Conservation (phyloP, 2,113 vertebrate species). For the Naja naja region DNA sequence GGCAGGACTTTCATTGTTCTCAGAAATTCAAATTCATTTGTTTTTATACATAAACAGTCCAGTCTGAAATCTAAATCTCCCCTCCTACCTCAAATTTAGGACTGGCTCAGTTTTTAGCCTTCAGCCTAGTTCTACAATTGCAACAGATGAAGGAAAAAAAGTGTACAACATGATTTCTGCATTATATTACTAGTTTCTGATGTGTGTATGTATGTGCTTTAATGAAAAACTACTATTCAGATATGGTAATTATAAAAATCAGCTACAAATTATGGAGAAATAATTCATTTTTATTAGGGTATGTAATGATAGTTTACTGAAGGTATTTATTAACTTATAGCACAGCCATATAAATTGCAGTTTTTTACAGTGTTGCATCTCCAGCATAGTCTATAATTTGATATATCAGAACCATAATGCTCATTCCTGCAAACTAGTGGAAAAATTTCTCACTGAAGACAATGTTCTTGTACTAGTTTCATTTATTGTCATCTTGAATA, state of each 20-base stretch:
- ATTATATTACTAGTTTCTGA: neutral
- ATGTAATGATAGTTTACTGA: neutral
- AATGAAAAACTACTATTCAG: neutral
- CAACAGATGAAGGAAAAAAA: neutral
- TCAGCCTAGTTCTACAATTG: neutral
- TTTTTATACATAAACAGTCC: neutral
- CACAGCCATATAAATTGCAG: too few relatives aligned
- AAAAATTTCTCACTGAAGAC: neutral
- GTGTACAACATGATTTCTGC: neutral
- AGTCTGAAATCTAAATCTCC: neutral
- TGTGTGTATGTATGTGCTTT: neutral
- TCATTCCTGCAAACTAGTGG: neutral
- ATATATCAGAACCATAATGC: neutral
- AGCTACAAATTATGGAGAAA: neutral
- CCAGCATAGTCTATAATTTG: neutral
- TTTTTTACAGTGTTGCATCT: neutral
- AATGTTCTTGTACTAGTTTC: neutral
- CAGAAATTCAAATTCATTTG: neutral
- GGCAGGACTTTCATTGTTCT: neutral
- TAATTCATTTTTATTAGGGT: neutral
- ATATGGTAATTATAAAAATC: neutral
- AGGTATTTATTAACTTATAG: neutral
- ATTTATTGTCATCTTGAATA: neutral
- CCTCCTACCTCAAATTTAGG: neutral
- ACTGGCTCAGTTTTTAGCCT: neutral